These are phyloP conservation scores for Hippocampus mohnikei DNA, from an alignment of 2,113 vertebrate species.

Conservation along the genomic window DNA sequence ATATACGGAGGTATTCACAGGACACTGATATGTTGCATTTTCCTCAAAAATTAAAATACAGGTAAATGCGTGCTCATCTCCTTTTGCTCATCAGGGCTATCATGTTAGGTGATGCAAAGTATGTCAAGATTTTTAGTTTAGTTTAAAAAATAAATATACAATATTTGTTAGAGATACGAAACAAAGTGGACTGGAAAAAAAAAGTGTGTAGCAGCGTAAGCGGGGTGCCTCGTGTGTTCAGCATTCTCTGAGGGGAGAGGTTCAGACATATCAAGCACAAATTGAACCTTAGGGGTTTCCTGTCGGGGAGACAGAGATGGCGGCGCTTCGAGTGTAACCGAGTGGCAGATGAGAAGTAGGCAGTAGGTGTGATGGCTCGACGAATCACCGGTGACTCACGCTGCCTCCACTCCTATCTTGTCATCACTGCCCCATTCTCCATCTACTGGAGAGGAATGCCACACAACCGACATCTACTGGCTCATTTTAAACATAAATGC, in stretches of 20 bases:
- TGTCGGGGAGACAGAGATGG: conserved; percentile 24
- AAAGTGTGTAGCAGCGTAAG: neutral
- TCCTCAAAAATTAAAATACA: neutral
- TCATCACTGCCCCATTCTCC: conserved; percentile 32
- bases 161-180: neutral
- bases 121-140: neutral
- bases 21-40: neutral
- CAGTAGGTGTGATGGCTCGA: conserved; percentile 52
- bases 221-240: neutral
- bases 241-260: neutral
- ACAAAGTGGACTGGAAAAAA: no score
- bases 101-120: no score
- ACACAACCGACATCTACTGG: neutral
- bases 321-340: conserved; percentile 5
- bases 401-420: conserved; percentile 54
- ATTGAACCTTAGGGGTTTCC: conserved; percentile 26
- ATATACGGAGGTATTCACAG: no score
- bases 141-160: neutral
- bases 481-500: conserved; percentile 6
- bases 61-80: no score
- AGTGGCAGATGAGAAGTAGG: conserved; percentile 37
- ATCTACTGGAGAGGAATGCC: conserved; percentile 32
- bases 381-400: conserved; percentile 55
- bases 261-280: conserved; percentile 5
- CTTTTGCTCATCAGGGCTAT: no score